Evolutionary conservation across 2,888 invertebrate genomes (phyloP).

Genomic region (Eledona agricola): DNA sequence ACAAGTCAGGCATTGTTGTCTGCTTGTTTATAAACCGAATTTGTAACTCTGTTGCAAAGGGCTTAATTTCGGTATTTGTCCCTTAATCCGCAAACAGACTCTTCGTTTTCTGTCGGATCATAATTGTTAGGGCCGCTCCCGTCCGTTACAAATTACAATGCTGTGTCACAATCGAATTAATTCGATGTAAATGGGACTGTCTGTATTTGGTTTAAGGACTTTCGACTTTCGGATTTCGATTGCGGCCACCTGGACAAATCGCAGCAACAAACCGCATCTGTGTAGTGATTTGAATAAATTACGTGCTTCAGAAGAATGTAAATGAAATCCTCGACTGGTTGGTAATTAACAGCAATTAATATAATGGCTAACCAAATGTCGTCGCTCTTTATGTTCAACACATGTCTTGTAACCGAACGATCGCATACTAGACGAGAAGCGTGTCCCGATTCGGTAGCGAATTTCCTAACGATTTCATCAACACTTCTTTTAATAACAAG

Average conservation of each 20-base stretch:
- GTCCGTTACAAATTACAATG: too few species aligned
- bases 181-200: slow-evolving; percentile 13
- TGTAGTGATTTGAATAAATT: slow-evolving; percentile 23
- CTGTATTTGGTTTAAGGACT: not conserved
- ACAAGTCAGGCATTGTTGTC: too few species aligned
- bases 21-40: too few species aligned
- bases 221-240: slow-evolving; percentile 3
- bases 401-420: slow-evolving; percentile 31
- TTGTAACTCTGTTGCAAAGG: too few species aligned
- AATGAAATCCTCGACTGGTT: slow-evolving; percentile 18
- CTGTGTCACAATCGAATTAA: slow-evolving; percentile 15
- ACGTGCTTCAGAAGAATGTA: slow-evolving; percentile 22
- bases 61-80: too few species aligned
- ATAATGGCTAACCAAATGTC: slow-evolving; percentile 31
- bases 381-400: slow-evolving; percentile 28
- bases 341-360: slow-evolving; percentile 33
- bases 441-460: too few species aligned
- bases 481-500: slow-evolving; percentile 28
- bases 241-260: slow-evolving; percentile 20
- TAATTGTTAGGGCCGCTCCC: too few species aligned
- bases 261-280: slow-evolving; percentile 26
- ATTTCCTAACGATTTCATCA: slow-evolving; percentile 24
- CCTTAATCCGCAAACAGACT: too few species aligned
- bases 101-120: too few species aligned
- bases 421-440: not conserved